Evolutionary conservation across 2,113 vertebrate genomes (phyloP), one percentile per base, ranked within the genome.

Genomic region (Micromys minutus): DNA sequence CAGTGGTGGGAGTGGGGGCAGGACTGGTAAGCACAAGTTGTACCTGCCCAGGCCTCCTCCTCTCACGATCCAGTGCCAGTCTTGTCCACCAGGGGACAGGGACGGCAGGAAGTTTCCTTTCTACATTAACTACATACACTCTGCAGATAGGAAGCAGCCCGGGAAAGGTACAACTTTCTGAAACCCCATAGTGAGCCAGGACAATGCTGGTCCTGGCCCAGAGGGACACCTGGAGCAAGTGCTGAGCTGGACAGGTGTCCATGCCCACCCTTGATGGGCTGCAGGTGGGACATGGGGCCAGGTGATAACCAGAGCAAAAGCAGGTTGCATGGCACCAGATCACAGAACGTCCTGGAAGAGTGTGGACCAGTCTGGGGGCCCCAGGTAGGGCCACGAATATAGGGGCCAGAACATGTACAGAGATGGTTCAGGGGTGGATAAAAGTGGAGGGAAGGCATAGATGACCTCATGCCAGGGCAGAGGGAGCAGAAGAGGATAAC

Each of bases 71-170:
- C 29, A 36, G 31, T 4, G 31, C n/a, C 0, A 21, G 61, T 6
- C 29, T 1, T 2, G 9, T 0, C 15, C 5, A 3, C 1, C 12
- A 67, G 63, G 36, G 24, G 10, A 29, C 0, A 0, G 47, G 61
- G 22, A 36, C 47, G 11, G 15, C 5, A 26, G 8, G 1, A 16
- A 67, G n/a, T 13, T 1, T 9, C 50, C 8, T 55, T 63, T 59
- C 29, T 7, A 57, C 8, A 15, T 63, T 65, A n/a, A n/a, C n/a
- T n/a, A n/a, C n/a, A n/a, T n/a, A 0, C 0, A 8, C 22, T 71
- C 57, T 61, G 52, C 71, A 83, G 89, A 52, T 0, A 24, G 2
- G 34, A 71, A 50, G 42, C 36, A 79, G 55, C 74, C 19, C 50
- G 7, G 3, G 76, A 50, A 75, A 79, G 31, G 2, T n/a, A 4